phyloP scores from a whole-genome alignment of 1,140 invertebrate species.

The Holotrichia oblita region DNA sequence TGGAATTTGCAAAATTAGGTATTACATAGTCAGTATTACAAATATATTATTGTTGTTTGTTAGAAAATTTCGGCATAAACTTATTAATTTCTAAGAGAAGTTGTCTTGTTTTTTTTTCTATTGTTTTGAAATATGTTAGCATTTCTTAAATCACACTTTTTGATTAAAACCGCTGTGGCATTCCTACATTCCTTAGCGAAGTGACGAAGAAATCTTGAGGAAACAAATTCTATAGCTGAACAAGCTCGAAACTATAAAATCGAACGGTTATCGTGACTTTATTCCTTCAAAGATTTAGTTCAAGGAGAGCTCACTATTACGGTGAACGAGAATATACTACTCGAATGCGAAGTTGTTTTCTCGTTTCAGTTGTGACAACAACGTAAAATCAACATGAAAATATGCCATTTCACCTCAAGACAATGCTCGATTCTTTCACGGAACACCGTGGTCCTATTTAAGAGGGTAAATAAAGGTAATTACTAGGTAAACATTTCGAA shows the following conservation, averaged over 20 bases:
- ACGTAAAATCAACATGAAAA: background rate
- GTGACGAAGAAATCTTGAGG: too few relatives aligned
- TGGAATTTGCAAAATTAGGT: too few relatives aligned
- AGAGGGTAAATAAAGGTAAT: constrained; percentile 25
- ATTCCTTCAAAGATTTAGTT: background rate
- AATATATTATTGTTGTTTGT: too few relatives aligned
- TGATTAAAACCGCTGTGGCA: too few relatives aligned
- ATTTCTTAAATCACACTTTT: too few relatives aligned
- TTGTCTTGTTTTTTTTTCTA: too few relatives aligned
- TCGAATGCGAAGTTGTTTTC: background rate
- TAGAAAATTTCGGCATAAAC: too few relatives aligned
- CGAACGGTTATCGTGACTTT: background rate
- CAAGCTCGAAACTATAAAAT: background rate
- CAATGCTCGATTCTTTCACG: constrained; percentile 17
- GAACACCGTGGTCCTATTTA: background rate
- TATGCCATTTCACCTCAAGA: constrained; percentile 22
- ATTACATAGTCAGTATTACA: too few relatives aligned
- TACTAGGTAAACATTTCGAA: constrained; percentile 24
- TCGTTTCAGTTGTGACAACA: constrained; percentile 14
- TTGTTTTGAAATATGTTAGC: too few relatives aligned
- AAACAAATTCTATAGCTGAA: too few relatives aligned
- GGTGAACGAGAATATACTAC: background rate
- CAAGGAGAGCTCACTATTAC: background rate
- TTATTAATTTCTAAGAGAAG: too few relatives aligned
- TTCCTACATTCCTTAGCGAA: too few relatives aligned